phyloP scores from a whole-genome alignment of 1,140 invertebrate species.

The Notospermus geniculatus region DNA sequence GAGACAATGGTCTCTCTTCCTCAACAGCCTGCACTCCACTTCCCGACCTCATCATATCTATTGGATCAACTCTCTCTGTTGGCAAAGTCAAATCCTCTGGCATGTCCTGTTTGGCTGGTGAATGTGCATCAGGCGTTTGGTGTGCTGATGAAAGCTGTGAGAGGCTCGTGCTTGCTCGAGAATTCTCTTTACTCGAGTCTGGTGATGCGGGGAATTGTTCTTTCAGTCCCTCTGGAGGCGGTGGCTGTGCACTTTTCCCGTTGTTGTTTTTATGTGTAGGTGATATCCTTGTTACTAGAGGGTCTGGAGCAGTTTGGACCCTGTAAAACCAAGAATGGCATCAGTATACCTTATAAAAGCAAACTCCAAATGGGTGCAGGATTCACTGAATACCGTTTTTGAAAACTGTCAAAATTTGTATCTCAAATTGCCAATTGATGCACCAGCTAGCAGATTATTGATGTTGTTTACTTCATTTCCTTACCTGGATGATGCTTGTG shows the following conservation, averaged over 20 bases:
- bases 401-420: too few species aligned
- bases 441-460: too few species aligned
- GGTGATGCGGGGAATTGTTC: conserved; percentile 26
- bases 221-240: too few species aligned
- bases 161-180: conserved; percentile 30
- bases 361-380: too few species aligned
- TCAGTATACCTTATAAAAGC: too few species aligned
- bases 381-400: too few species aligned
- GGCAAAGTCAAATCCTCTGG: not conserved
- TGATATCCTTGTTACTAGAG: conserved; percentile 27
- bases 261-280: conserved; percentile 15
- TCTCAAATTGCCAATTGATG: too few species aligned
- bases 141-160: conserved; percentile 41
- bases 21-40: conserved; percentile 34
- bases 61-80: conserved; percentile 10
- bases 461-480: conserved; percentile 34
- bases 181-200: conserved; percentile 31
- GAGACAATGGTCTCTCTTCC: conserved; percentile 33
- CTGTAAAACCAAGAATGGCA: conserved; percentile 22
- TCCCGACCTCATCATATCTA: conserved; percentile 12
- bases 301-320: conserved; percentile 31
- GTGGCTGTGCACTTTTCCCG: conserved; percentile 9
- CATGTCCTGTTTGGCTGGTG: not conserved
- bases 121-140: not conserved
- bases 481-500: conserved; percentile 41